Conservation (phyloP, 1,140 invertebrate genomes). For the Melanaphis sacchari region DNA sequence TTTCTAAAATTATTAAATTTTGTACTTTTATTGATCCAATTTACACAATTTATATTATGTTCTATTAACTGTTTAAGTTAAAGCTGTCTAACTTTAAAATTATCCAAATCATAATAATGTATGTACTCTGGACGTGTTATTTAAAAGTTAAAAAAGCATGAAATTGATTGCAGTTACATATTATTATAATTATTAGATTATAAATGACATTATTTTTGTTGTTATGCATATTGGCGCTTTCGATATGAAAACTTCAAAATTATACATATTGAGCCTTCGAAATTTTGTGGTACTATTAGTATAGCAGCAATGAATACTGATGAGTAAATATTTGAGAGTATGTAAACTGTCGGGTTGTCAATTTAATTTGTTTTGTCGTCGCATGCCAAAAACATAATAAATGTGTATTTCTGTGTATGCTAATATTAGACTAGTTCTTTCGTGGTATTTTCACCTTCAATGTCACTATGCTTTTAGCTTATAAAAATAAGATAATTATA, state of each 20-base stretch:
- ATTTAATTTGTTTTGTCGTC: constrained; percentile 27
- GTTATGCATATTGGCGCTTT: not conserved
- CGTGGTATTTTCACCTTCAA: constrained; percentile 37
- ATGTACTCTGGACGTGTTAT: not conserved
- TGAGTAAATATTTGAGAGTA: constrained; percentile 40
- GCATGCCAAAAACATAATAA: constrained; percentile 27
- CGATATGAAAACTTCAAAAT: not conserved
- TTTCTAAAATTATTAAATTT: not conserved
- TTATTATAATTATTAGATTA: not conserved
- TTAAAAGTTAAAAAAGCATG: not conserved
- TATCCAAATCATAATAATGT: not conserved
- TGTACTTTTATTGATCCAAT: not conserved
- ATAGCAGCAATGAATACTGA: not conserved
- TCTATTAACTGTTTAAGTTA: not conserved
- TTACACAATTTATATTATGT: not conserved
- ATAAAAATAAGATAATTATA: not conserved
- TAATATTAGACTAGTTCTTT: constrained; percentile 40
- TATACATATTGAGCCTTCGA: not conserved
- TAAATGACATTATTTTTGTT: not conserved
- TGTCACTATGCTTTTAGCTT: not conserved
- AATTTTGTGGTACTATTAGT: not conserved
- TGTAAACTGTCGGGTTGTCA: constrained; percentile 16
- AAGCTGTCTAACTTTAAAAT: not conserved
- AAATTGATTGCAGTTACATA: not conserved
- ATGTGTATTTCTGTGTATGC: constrained; percentile 18